Percentiles rank a stretch among this genome's conserved stretches.
phyloP scores from a whole-genome alignment of 2,888 invertebrate species.

The Drosophila vallismaia region DNA sequence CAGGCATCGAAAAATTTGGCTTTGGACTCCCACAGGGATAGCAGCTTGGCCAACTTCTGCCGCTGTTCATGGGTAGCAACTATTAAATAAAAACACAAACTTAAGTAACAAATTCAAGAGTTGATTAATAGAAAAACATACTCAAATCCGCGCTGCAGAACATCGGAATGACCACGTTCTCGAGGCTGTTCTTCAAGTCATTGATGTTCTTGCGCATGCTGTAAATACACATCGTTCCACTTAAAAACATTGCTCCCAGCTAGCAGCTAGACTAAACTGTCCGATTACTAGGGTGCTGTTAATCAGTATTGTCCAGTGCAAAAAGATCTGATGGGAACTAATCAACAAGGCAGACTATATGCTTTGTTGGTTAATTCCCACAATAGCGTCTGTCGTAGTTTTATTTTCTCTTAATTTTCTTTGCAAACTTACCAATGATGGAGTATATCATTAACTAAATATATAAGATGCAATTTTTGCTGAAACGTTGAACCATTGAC shows the following conservation, averaged over 20 bases:
- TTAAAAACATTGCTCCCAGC: constrained; percentile 44
- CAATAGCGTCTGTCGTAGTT: constrained; percentile 12
- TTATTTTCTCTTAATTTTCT: constrained; percentile 20
- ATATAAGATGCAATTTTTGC: constrained; percentile 98
- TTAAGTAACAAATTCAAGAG: neutral
- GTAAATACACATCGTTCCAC: constrained; percentile 82
- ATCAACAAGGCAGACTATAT: constrained; percentile 13
- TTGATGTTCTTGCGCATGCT: constrained; percentile 98
- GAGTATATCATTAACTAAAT: constrained; percentile 98
- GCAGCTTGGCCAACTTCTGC: constrained; percentile 95
- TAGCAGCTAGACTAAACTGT: constrained; percentile 19
- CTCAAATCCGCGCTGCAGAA: constrained; percentile 96
- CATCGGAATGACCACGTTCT: constrained; percentile 98
- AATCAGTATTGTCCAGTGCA: neutral
- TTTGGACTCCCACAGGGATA: constrained; percentile 98
- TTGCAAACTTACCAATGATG: constrained; percentile 94
- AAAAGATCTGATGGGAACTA: neutral
- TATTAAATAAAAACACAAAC: constrained; percentile 80
- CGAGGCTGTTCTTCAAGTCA: constrained; percentile 96
- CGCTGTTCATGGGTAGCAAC: constrained; percentile 94
- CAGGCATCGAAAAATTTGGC: constrained; percentile 93
- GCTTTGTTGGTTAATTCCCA: constrained; percentile 49
- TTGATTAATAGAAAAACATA: constrained; percentile 78
- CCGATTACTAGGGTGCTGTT: constrained; percentile 9
- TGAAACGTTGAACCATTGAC: constrained; percentile 90